These are phyloP conservation scores for Urosaurus nigricauda DNA, from an alignment of 2,797 vertebrate genomes.

Conservation along the genomic window DNA sequence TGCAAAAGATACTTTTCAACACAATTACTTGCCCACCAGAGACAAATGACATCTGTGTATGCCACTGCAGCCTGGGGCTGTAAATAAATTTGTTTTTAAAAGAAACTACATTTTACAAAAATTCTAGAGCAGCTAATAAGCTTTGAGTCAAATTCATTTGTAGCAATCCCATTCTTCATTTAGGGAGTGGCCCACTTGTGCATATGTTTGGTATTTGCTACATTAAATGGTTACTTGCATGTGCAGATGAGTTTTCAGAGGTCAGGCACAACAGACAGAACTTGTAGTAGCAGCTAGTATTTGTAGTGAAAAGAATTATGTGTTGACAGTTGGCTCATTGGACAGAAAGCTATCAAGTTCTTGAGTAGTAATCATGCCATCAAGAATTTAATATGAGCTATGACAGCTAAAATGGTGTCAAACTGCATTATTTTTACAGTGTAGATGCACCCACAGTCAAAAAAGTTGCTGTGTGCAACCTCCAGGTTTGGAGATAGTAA, in stretches of 20 bases:
- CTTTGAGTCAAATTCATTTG: not conserved
- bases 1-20: not conserved
- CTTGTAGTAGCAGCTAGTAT: not conserved
- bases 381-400: not conserved
- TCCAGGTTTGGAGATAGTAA: not conserved
- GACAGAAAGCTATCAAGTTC: not conserved
- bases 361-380: not conserved
- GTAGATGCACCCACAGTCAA: no score
- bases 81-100: not conserved
- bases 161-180: not conserved
- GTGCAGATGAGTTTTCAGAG: not conserved
- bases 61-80: not conserved
- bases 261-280: not conserved
- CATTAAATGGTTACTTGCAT: not conserved
- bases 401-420: no score
- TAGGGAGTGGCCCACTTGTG: not conserved
- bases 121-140: not conserved
- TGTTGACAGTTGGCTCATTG: not conserved
- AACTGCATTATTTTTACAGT: no score
- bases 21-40: not conserved
- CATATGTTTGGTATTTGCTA: not conserved
- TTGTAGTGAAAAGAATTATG: not conserved
- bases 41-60: not conserved
- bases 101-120: not conserved
- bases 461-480: not conserved